These are phyloP conservation scores for Zootermopsis nevadensis DNA, from an alignment of 2,888 invertebrate species.

Conservation along the genomic window DNA sequence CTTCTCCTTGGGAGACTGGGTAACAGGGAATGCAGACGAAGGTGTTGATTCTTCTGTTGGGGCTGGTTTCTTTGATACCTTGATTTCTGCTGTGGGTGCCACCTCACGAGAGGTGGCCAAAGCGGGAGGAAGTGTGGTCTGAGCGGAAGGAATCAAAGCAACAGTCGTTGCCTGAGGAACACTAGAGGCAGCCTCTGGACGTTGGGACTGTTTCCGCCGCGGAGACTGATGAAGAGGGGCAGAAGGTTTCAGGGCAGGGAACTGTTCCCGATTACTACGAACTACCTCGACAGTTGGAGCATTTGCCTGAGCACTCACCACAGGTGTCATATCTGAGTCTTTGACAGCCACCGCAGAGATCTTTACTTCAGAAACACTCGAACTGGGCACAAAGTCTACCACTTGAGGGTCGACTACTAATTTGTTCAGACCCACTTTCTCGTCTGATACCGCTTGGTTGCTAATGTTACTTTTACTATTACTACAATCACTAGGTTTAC, in stretches of 20 bases:
- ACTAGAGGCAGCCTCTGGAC: background rate
- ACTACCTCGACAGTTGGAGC: slow-evolving; percentile 44
- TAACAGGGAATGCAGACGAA: slow-evolving; percentile 18
- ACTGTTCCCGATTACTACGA: slow-evolving; percentile 38
- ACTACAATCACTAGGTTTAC: slow-evolving; percentile 34
- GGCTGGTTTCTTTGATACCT: slow-evolving; percentile 14
- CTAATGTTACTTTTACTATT: slow-evolving; percentile 43
- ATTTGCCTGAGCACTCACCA: slow-evolving; percentile 49
- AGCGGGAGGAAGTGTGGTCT: background rate
- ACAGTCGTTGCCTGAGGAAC: background rate
- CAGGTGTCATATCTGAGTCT: slow-evolving; percentile 43
- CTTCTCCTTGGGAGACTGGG: slow-evolving; percentile 34
- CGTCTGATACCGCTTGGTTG: slow-evolving; percentile 3
- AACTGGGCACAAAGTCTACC: slow-evolving; percentile 32
- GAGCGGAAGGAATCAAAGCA: background rate
- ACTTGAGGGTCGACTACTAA: background rate
- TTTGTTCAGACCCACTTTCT: background rate
- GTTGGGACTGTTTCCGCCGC: slow-evolving; percentile 11
- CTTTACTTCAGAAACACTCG: slow-evolving; percentile 15
- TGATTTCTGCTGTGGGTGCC: slow-evolving; percentile 1
- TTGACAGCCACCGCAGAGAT: slow-evolving; percentile 5
- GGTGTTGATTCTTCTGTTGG: slow-evolving; percentile 3
- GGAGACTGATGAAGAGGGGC: slow-evolving; percentile 21
- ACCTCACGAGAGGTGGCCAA: background rate
- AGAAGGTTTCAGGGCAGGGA: slow-evolving; percentile 43